Percentiles rank a stretch among this genome's conserved stretches.
These are phyloP conservation scores for Coenonympha arcania DNA, from an alignment of 2,888 invertebrate species.

Conservation along the genomic window DNA sequence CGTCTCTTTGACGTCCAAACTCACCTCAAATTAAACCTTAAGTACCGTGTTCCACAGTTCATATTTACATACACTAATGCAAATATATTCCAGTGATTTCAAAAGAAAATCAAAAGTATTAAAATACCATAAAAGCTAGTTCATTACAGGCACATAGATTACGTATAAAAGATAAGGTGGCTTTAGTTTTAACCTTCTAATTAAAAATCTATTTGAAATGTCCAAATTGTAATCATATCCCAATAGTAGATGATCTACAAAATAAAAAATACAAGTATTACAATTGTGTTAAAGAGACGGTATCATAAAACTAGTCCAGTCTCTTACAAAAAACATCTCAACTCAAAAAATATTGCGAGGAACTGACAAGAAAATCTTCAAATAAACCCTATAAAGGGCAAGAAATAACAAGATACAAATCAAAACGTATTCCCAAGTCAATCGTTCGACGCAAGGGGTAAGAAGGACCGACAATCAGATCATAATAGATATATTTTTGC, in stretches of 20 bases:
- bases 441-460: conserved; percentile 54
- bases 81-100: conserved; percentile 16
- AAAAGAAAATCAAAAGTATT: conserved; percentile 24
- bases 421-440: conserved; percentile 57
- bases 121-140: conserved; percentile 21
- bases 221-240: no score
- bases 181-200: no score
- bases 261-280: no score
- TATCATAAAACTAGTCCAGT: not conserved
- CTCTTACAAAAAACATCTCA: not conserved
- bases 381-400: conserved; percentile 15
- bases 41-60: not conserved
- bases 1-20: conserved; percentile 23
- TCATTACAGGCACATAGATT: conserved; percentile 10
- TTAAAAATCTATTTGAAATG: no score
- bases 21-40: conserved; percentile 18
- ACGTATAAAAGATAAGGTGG: conserved; percentile 1
- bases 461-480: conserved; percentile 52
- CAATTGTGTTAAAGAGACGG: not conserved
- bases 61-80: not conserved
- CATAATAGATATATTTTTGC: conserved; percentile 56
- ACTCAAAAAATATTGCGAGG: not conserved
- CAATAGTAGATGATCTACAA: no score
- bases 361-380: conserved; percentile 5
- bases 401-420: conserved; percentile 41